Base-by-base conservation (phyloP, 2,888 invertebrate species). In the Aspidapion aeneum region DNA sequence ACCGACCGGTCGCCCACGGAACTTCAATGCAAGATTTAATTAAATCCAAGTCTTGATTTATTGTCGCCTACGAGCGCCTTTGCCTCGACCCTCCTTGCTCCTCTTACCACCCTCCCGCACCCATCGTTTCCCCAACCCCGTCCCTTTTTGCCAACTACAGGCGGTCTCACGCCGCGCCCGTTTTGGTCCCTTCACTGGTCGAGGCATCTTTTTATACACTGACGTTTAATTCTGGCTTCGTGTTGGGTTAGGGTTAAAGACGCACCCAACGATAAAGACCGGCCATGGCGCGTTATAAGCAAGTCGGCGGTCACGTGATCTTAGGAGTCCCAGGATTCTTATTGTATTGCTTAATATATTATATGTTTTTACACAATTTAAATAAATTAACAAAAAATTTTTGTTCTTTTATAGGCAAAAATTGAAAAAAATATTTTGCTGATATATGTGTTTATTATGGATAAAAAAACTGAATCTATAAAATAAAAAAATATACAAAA, bases 1-100 rank as follows among this genome's bases (percentile, higher is more conserved):
- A n/a, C n/a, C n/a, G 74, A 78, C 79, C 77, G 80, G 79, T 78
- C 77, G 76, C 78, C 80, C 80, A 78, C 79, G 80, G 79, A 80
- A 81, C 81, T 81, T 81, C 81, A 80, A 81, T 81, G 81, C 81
- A 81, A 82, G 81, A 82, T 82, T 82, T 82, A 81, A 82, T 81
- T 82, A 81, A 82, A 81, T 81, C 81, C 81, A 76, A 78, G 80
- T 80, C 81, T 81, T 82, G 82, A 82, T 82, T 82, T 82, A 82
- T 82, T 81, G 81, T 81, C 81, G 79, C 79, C 77, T 74, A 75
- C 73, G 75, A 73, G 68, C 69, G 70, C 66, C 65, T 65, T 64
- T 62, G 22, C 67, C 62, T 69, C 65, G 62, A 67, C 58, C 64
- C 68, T 63, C 66, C 56, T 61, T 57, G 55, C 61, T 63, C n/a